A percentile compares a stretch with the other conserved stretches of the same genome.
Evolutionary conservation across 1,140 invertebrate species (phyloP).

Genomic region (Choristoneura fumiferana): DNA sequence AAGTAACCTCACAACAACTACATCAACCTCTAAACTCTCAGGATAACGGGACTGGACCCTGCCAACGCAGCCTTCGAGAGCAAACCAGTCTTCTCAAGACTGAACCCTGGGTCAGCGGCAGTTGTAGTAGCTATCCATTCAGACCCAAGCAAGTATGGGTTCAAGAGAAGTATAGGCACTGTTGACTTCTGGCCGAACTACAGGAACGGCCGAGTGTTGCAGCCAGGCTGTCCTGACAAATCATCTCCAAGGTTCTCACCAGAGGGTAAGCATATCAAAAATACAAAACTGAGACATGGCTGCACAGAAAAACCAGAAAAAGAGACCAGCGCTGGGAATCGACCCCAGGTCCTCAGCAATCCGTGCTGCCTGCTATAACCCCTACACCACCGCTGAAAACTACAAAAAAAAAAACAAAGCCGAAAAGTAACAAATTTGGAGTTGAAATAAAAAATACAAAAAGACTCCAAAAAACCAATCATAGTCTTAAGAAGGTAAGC

Average conservation of each 20-base stretch:
- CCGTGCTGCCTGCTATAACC: no score
- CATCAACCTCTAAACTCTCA: conserved; percentile 31
- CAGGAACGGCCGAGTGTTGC: conserved; percentile 36
- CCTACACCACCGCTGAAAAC: no score
- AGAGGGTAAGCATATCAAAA: conserved; percentile 45
- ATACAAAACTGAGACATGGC: no score
- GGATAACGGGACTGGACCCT: conserved; percentile 64
- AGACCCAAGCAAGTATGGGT: conserved; percentile 58
- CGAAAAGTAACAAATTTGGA: no score
- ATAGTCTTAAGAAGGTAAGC: no score
- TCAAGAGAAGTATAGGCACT: conserved; percentile 36
- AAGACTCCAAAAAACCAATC: no score
- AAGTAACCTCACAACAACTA: no score
- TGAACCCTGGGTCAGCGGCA: conserved; percentile 47
- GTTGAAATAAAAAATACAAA: no score
- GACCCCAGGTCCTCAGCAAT: no score
- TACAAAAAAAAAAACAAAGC: no score
- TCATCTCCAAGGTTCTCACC: conserved; percentile 38
- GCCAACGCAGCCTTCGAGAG: conserved; percentile 48
- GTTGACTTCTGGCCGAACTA: conserved; percentile 69
- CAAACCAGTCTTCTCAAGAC: conserved; percentile 33
- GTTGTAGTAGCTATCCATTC: conserved; percentile 55
- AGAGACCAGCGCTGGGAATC: no score
- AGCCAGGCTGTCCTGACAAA: conserved; percentile 51
- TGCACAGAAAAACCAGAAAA: no score